These are phyloP conservation scores for Heteractis magnifica DNA, from an alignment of 92 coral and sea anemone species.

Conservation along the genomic window DNA sequence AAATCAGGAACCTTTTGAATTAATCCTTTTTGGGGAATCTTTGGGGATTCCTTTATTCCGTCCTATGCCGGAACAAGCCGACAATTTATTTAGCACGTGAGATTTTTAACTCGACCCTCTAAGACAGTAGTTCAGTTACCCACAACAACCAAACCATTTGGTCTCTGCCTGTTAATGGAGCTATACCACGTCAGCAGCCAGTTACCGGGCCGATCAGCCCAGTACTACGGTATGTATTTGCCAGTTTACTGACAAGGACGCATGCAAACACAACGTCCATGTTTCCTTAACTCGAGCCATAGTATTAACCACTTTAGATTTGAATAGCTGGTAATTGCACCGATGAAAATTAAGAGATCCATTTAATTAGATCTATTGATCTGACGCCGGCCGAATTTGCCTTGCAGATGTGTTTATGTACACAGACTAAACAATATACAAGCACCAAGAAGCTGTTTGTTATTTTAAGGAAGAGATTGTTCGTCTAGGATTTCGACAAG, in stretches of 20 bases:
- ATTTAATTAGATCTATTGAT: conserved; percentile 76
- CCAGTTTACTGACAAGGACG: not conserved
- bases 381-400: conserved; percentile 28
- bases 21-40: not conserved
- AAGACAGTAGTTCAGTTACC: conserved; percentile 6
- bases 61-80: conserved; percentile 29
- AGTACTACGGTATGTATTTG: conserved; percentile 6
- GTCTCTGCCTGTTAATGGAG: not conserved
- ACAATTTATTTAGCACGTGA: conserved; percentile 14
- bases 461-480: conserved; percentile 27
- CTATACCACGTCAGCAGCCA: not conserved
- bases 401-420: conserved; percentile 45
- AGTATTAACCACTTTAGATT: conserved; percentile 71
- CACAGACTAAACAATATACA: conserved; percentile 42
- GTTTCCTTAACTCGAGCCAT: conserved; percentile 13
- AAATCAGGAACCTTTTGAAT: not conserved
- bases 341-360: conserved; percentile 65
- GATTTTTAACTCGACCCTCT: conserved; percentile 9
- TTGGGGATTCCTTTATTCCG: conserved; percentile 4
- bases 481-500: conserved; percentile 21
- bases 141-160: conserved; percentile 2
- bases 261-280: not conserved
- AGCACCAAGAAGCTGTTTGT: conserved; percentile 40
- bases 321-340: conserved; percentile 72
- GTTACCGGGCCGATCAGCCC: not conserved